These are phyloP conservation scores for Epinotia ramella DNA, from an alignment of 2,888 invertebrate genomes.

Conservation along the genomic window DNA sequence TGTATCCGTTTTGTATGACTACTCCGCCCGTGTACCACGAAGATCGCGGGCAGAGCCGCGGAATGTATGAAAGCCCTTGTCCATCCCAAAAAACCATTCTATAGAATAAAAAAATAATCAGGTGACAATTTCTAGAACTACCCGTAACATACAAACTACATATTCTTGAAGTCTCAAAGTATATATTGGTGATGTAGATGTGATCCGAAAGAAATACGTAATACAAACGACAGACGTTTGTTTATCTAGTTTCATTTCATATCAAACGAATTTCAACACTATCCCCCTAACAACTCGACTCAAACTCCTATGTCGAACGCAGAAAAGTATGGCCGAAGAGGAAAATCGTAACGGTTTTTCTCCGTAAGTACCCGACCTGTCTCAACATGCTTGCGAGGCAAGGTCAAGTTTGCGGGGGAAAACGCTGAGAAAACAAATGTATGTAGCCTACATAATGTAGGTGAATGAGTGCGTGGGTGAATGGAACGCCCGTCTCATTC, in stretches of 20 bases:
- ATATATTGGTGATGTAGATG: neutral
- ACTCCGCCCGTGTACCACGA: no score
- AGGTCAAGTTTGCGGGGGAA: slow-evolving; percentile 53
- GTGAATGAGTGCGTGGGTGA: slow-evolving; percentile 5
- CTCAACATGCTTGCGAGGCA: slow-evolving; percentile 52
- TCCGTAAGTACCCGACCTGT: slow-evolving; percentile 52
- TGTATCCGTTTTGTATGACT: no score
- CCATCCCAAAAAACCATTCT: no score
- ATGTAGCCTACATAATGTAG: slow-evolving; percentile 8
- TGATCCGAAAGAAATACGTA: neutral
- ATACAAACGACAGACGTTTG: neutral
- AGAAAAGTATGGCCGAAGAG: neutral
- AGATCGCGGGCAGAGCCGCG: no score
- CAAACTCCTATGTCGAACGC: slow-evolving; percentile 11
- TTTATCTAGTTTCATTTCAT: neutral
- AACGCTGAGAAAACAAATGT: slow-evolving; percentile 31
- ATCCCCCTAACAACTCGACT: neutral
- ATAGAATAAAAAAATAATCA: no score
- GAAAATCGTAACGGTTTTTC: slow-evolving; percentile 40
- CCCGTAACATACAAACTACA: neutral
- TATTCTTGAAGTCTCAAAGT: neutral
- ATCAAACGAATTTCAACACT: neutral
- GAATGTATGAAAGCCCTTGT: no score
- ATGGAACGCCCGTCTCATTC: neutral
- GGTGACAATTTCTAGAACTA: no score